Percentiles rank a stretch among this genome's conserved stretches.
Evolutionary conservation across 92 coral and sea anemone genomes (phyloP).

Genomic region (Phymanthus crucifer): DNA sequence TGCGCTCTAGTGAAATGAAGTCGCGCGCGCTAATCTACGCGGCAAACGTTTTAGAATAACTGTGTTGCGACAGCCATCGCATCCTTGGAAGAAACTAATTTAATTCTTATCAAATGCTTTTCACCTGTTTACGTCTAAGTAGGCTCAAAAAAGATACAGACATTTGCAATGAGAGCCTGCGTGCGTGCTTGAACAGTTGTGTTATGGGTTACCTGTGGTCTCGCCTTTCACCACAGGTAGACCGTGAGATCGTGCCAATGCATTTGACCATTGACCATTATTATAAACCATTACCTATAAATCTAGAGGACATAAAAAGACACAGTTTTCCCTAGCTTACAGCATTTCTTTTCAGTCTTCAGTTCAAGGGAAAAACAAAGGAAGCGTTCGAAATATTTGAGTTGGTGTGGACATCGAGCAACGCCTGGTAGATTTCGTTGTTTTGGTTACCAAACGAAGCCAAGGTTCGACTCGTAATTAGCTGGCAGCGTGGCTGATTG

Average conservation of each 20-base stretch:
- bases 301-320: neutral
- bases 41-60: no score
- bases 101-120: no score
- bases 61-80: no score
- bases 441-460: constrained; percentile 41
- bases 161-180: no score
- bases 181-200: no score
- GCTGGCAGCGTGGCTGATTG: neutral
- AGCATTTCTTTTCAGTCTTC: no score
- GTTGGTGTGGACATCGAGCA: constrained; percentile 1
- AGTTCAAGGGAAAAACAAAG: neutral
- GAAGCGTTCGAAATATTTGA: neutral
- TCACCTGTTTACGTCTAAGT: no score
- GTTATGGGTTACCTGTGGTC: constrained; percentile 23
- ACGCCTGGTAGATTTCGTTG: constrained; percentile 42
- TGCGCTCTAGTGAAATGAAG: no score
- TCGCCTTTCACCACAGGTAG: neutral
- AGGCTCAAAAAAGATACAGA: no score
- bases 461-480: neutral
- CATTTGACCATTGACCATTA: neutral
- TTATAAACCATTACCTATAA: neutral
- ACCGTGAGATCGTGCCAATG: neutral
- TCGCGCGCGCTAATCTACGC: no score
- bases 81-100: no score
- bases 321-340: neutral